phyloP scores from a whole-genome alignment of 1,140 invertebrate genomes.

The Tetragnatha versicolor region DNA sequence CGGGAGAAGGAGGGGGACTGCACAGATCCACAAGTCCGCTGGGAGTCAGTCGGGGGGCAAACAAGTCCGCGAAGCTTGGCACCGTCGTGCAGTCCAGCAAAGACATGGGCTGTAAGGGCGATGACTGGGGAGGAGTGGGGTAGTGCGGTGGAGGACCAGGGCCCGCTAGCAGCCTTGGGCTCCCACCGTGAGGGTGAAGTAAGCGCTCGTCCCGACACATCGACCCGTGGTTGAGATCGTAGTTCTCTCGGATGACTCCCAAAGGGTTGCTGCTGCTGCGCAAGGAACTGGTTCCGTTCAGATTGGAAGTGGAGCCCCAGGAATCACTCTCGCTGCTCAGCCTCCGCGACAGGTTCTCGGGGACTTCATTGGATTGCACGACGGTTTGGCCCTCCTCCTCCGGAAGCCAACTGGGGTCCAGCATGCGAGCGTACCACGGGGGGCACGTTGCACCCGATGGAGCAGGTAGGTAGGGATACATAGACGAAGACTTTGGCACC shows the following conservation, averaged over 20 bases:
- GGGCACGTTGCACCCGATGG: constrained; percentile 7
- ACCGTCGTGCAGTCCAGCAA: constrained; percentile 32
- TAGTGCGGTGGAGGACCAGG: constrained; percentile 53
- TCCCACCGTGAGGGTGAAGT: constrained; percentile 23
- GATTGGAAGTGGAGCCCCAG: constrained; percentile 20
- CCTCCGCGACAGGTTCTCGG: constrained; percentile 35
- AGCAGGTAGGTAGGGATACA: constrained; percentile 44
- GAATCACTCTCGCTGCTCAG: constrained; percentile 20
- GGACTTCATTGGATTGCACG: constrained; percentile 1
- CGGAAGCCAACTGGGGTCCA: constrained; percentile 33
- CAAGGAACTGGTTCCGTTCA: constrained; percentile 31
- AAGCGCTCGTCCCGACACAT: constrained; percentile 30
- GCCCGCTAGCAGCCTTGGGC: constrained; percentile 39
- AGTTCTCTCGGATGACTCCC: constrained; percentile 16
- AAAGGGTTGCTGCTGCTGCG: constrained; percentile 32
- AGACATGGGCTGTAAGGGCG: constrained; percentile 49
- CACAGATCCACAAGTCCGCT: constrained; percentile 47
- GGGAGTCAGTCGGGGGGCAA: constrained; percentile 14
- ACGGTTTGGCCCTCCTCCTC: constrained; percentile 12
- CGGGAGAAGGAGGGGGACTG: constrained; percentile 50
- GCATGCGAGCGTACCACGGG: constrained; percentile 33
- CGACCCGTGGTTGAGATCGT: constrained; percentile 11
- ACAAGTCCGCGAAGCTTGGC: constrained; percentile 25
- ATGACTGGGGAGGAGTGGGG: constrained; percentile 52
- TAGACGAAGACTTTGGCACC: constrained; percentile 43